A percentile compares a stretch with the other conserved stretches of the same genome.
These are phyloP conservation scores for Lepeophtheirus salmonis DNA, from an alignment of 1,140 invertebrate species.

Conservation along the genomic window DNA sequence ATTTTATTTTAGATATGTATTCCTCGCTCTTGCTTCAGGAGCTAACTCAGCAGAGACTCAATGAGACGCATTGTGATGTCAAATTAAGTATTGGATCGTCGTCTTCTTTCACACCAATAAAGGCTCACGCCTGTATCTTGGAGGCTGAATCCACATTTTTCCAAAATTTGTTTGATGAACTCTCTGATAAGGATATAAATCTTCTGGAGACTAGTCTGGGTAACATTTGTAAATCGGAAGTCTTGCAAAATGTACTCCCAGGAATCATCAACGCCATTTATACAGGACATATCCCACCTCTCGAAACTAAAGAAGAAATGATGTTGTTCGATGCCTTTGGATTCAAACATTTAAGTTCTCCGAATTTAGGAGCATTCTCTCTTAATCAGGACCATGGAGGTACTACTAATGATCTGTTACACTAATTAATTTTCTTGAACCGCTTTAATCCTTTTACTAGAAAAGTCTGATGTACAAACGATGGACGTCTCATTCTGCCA, in stretches of 20 bases:
- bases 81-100: not conserved
- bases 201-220: not conserved
- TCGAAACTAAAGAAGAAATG: not conserved
- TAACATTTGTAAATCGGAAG: not conserved
- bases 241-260: not conserved
- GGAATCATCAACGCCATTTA: not conserved
- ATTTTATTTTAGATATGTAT: too few species aligned
- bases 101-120: not conserved
- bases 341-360: not conserved
- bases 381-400: too few species aligned
- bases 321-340: not conserved
- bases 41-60: not conserved
- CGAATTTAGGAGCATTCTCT: too few species aligned
- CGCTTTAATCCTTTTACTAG: too few species aligned
- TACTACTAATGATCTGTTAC: too few species aligned
- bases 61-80: not conserved
- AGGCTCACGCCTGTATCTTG: not conserved
- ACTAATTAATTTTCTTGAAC: too few species aligned
- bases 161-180: not conserved
- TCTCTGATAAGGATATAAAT: not conserved
- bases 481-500: conserved; percentile 13
- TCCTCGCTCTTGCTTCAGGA: not conserved
- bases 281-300: not conserved
- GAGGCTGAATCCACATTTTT: not conserved
- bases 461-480: too few species aligned